Percentiles rank a stretch among this genome's conserved stretches.
Conservation (phyloP, 2,113 vertebrate genomes). For the Trogon surrucura region DNA sequence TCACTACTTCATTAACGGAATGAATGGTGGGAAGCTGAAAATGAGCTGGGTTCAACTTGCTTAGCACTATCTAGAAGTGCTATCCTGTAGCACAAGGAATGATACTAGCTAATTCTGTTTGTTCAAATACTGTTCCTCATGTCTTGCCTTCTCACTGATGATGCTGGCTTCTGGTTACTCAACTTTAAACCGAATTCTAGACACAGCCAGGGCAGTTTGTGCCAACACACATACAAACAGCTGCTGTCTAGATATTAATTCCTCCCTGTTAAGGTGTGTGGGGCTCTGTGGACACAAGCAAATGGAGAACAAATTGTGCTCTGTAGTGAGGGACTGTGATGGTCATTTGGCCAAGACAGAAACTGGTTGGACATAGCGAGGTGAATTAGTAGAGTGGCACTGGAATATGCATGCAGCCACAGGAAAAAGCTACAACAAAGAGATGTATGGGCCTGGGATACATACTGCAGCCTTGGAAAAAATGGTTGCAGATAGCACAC, state of each 20-base stretch:
- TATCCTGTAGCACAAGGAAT: background rate
- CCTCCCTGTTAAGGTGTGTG: background rate
- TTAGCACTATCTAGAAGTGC: background rate
- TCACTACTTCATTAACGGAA: background rate
- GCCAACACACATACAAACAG: background rate
- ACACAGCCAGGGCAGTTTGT: background rate
- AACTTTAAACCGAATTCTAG: background rate
- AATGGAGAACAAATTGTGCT: background rate
- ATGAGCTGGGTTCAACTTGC: background rate
- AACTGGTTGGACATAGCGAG: background rate
- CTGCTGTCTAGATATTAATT: background rate
- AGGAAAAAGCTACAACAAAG: background rate
- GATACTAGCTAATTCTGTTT: background rate
- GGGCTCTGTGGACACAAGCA: background rate
- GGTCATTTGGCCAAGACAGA: background rate
- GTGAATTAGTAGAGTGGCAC: background rate
- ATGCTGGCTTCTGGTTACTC: background rate
- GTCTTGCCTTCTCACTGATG: background rate
- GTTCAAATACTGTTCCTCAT: background rate
- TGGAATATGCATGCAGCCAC: background rate
- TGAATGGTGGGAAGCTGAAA: background rate
- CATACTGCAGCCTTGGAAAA: background rate
- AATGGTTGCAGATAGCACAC: background rate
- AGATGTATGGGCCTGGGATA: background rate
- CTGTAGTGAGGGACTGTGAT: background rate